Conservation (phyloP, 1,140 invertebrate genomes). For the Ylistrum balloti region DNA sequence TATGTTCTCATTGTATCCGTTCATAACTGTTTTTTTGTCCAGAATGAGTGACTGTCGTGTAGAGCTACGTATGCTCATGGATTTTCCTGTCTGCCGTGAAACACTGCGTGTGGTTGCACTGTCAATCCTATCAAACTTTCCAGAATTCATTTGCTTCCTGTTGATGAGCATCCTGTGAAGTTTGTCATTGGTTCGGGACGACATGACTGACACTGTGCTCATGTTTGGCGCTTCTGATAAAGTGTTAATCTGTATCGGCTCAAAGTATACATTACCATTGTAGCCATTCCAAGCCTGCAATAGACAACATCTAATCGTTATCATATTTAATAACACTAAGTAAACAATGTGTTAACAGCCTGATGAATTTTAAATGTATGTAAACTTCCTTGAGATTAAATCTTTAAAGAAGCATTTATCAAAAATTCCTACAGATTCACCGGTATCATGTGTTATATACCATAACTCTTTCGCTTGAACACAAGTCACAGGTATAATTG, state of each 20-base stretch:
- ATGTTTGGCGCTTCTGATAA: neutral
- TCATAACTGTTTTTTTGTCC: constrained; percentile 74
- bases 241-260: constrained; percentile 74
- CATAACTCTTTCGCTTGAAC: too few species aligned
- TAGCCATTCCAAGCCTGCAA: constrained; percentile 80
- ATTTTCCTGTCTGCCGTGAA: constrained; percentile 59
- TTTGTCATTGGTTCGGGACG: constrained; percentile 32
- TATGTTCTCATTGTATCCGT: constrained; percentile 66
- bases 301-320: neutral
- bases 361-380: too few species aligned
- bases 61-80: constrained; percentile 53
- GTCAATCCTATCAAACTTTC: constrained; percentile 43
- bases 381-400: too few species aligned
- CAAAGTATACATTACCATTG: constrained; percentile 81
- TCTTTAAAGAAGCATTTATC: too few species aligned
- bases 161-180: constrained; percentile 56
- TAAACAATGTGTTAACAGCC: too few species aligned
- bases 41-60: constrained; percentile 69
- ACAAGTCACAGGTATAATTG: too few species aligned
- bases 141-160: constrained; percentile 49
- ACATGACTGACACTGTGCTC: neutral
- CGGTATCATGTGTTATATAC: too few species aligned
- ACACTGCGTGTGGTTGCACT: constrained; percentile 46
- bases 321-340: too few species aligned
- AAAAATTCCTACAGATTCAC: too few species aligned